Conservation (phyloP, 2,888 invertebrate species). For the Apamea monoglypha region DNA sequence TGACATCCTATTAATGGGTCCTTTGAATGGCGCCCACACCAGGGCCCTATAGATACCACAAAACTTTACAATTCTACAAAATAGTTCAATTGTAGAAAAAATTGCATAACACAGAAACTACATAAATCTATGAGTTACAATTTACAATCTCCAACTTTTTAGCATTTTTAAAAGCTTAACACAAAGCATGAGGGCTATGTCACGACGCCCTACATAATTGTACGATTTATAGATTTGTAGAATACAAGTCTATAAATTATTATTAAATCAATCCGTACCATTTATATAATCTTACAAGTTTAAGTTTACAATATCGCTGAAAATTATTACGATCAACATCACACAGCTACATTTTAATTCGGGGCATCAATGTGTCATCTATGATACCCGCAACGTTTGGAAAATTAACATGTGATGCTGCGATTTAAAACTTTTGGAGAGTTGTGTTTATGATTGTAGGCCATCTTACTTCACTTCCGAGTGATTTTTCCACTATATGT, state of each 20-base stretch:
- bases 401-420: background rate
- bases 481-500: background rate
- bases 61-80: background rate
- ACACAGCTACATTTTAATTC: background rate
- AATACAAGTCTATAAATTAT: background rate
- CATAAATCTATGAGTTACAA: background rate
- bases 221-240: background rate
- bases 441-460: background rate
- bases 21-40: slow-evolving; percentile 2
- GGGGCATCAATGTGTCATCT: background rate
- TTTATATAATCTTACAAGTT: background rate
- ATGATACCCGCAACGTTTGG: background rate
- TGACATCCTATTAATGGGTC: slow-evolving; percentile 22
- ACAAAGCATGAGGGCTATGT: background rate
- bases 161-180: background rate
- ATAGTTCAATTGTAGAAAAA: background rate
- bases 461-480: background rate
- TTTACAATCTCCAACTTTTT: background rate
- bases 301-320: background rate
- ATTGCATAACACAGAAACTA: background rate
- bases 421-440: background rate
- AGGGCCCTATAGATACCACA: background rate
- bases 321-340: background rate
- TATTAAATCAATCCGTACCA: background rate
- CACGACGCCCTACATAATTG: background rate